A percentile compares a stretch with the other conserved stretches of the same genome.
These are phyloP conservation scores for Chrysopilus asiliformis DNA, from an alignment of 2,888 invertebrate species.

Conservation along the genomic window DNA sequence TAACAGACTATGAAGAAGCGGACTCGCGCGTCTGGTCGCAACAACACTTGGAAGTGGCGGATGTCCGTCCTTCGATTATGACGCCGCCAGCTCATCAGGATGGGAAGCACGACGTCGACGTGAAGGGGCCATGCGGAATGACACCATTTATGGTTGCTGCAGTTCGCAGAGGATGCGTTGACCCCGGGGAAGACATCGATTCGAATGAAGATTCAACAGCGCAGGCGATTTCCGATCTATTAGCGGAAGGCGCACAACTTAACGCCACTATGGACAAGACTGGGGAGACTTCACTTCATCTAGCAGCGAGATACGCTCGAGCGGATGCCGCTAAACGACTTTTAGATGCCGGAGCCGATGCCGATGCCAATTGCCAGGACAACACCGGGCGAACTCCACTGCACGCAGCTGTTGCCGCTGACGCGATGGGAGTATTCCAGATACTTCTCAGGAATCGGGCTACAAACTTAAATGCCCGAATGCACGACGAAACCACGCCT, in stretches of 20 bases:
- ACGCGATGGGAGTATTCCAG: constrained; percentile 93
- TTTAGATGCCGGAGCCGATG: constrained; percentile 83
- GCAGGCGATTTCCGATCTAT: constrained; percentile 69
- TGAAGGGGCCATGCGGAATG: constrained; percentile 81
- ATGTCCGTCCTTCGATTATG: constrained; percentile 68
- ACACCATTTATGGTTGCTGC: constrained; percentile 94
- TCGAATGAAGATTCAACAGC: constrained; percentile 50
- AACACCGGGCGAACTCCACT: constrained; percentile 88
- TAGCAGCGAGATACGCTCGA: constrained; percentile 84
- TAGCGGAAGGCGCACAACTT: constrained; percentile 83
- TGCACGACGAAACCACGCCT: constrained; percentile 94
- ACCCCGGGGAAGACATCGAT: constrained; percentile 68
- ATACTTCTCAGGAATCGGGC: constrained; percentile 81
- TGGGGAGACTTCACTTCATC: constrained; percentile 86
- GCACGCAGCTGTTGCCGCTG: constrained; percentile 91
- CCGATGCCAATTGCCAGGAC: constrained; percentile 91
- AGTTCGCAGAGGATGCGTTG: constrained; percentile 67
- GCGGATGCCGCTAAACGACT: constrained; percentile 90
- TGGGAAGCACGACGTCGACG: constrained; percentile 59
- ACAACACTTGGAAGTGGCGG: constrained; percentile 83
- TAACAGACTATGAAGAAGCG: constrained; percentile 77
- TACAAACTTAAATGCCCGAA: constrained; percentile 85
- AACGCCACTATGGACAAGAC: constrained; percentile 92
- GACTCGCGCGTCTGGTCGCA: constrained; percentile 83
- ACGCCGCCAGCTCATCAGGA: constrained; percentile 72